Evolutionary conservation across 2,797 vertebrate genomes (phyloP).

Genomic region (Gymnodraco acuticeps): DNA sequence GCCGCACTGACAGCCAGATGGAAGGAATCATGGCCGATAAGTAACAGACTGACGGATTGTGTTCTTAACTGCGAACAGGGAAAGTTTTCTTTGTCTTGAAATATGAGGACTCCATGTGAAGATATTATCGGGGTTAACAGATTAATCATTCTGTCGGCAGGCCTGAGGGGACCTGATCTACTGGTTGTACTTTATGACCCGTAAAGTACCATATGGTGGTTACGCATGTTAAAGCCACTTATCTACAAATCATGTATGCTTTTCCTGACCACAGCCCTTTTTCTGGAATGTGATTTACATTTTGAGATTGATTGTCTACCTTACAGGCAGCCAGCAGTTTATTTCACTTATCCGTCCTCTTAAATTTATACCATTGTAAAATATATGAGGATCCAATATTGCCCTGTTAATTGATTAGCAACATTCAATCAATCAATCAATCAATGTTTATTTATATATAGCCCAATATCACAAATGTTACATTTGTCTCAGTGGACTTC

Average conservation of each 20-base stretch:
- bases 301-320: neutral
- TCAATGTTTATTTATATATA: no score
- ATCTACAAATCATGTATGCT: neutral
- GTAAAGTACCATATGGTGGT: neutral
- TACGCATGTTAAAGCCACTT: constrained; percentile 8
- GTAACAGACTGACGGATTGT: constrained; percentile 4
- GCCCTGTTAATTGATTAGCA: no score
- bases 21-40: constrained; percentile 13
- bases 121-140: constrained; percentile 16
- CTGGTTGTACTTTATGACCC: neutral
- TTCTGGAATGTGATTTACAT: neutral
- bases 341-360: neutral
- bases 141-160: constrained; percentile 5
- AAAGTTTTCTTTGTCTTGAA: neutral
- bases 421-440: neutral
- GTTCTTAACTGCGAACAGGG: constrained; percentile 5
- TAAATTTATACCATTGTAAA: neutral
- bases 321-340: neutral
- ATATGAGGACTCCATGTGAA: neutral
- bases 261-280: neutral
- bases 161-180: neutral
- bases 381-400: no score
- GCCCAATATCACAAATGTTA: no score
- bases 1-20: constrained; percentile 35
- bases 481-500: no score